A percentile compares a stretch with the other conserved stretches of the same genome.
Conservation (phyloP, 2,113 vertebrate genomes). For the Hemibates koningsi region DNA sequence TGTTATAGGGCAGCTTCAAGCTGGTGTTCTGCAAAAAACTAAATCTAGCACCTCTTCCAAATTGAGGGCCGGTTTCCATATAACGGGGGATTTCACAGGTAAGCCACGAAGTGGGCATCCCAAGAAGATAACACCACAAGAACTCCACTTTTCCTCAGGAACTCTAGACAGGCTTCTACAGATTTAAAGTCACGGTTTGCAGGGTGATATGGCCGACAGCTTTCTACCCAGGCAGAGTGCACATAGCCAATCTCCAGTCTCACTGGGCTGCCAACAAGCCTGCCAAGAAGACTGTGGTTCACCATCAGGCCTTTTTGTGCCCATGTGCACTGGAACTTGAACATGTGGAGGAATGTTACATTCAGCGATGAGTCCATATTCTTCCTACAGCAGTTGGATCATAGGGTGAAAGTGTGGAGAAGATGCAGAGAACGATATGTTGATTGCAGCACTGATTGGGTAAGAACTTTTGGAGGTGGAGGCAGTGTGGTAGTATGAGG, state of each 20-base stretch:
- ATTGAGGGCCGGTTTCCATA: neutral
- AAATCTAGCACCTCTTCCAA: neutral
- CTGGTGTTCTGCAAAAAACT: neutral
- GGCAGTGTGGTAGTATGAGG: neutral
- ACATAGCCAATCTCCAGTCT: neutral
- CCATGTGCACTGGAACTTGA: neutral
- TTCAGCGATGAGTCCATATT: neutral
- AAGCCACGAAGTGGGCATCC: neutral
- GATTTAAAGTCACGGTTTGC: neutral
- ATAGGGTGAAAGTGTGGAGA: neutral
- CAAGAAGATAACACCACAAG: neutral
- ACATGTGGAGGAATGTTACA: neutral
- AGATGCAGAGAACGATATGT: neutral
- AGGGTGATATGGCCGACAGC: neutral
- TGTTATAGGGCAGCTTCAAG: neutral
- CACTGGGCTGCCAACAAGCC: neutral
- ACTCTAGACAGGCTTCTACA: neutral
- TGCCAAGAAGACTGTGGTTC: neutral
- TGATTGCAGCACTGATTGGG: neutral
- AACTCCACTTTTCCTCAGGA: neutral
- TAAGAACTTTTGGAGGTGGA: neutral
- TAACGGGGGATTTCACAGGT: accelerated
- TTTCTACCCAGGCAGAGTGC: neutral
- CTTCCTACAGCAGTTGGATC: neutral
- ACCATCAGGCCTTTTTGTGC: neutral